phyloP scores from a whole-genome alignment of 1,140 invertebrate species.

The Hydropsyche tenuis region DNA sequence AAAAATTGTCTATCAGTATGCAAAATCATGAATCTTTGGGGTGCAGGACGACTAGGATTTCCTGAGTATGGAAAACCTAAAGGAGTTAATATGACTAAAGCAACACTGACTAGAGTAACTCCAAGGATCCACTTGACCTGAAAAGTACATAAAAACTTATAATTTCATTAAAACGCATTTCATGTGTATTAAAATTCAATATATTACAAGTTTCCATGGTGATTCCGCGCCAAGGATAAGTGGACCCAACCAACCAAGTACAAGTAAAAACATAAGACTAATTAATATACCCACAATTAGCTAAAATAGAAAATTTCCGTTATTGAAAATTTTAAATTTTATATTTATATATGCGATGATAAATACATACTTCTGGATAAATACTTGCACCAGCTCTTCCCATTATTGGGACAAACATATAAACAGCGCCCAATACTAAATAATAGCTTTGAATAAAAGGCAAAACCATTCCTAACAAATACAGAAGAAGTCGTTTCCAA shows the following conservation, averaged over 20 bases:
- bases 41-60: slow-evolving; percentile 60
- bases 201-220: slow-evolving; percentile 47
- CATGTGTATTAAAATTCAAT: background rate
- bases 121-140: slow-evolving; percentile 49
- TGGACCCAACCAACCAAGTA: slow-evolving; percentile 45
- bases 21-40: slow-evolving; percentile 71
- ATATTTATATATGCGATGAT: too few relatives aligned
- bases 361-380: slow-evolving; percentile 63
- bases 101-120: slow-evolving; percentile 45
- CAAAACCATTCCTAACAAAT: slow-evolving; percentile 63
- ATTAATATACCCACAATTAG: slow-evolving; percentile 37
- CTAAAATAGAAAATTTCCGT: slow-evolving; percentile 38
- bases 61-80: slow-evolving; percentile 78
- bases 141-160: slow-evolving; percentile 7
- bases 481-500: slow-evolving; percentile 64
- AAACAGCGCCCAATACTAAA: slow-evolving; percentile 68
- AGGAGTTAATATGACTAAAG: slow-evolving; percentile 67
- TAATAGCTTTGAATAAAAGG: slow-evolving; percentile 76
- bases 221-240: slow-evolving; percentile 44
- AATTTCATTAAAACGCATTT: background rate
- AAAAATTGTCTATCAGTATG: slow-evolving; percentile 51
- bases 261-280: slow-evolving; percentile 43
- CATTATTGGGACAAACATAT: slow-evolving; percentile 78
- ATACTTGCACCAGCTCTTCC: slow-evolving; percentile 75
- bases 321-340: background rate